A percentile compares a stretch with the other conserved stretches of the same genome.
Evolutionary conservation across 2,797 vertebrate species (phyloP).

Genomic region (Rhynchotus rufescens): DNA sequence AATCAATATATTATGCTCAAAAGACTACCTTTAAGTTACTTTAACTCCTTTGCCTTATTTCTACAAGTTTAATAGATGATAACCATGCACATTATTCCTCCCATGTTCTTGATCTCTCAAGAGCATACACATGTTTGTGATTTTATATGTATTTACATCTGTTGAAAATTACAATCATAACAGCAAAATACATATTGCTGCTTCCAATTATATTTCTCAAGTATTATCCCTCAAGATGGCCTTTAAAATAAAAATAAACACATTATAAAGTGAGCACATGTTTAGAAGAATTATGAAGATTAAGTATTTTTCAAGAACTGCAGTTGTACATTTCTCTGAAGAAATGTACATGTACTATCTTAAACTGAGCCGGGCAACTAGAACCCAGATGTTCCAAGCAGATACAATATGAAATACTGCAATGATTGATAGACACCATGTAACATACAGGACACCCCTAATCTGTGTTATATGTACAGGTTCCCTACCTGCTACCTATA

Average conservation of each 20-base stretch:
- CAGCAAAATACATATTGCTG: background rate
- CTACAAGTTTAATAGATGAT: background rate
- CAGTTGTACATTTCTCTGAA: background rate
- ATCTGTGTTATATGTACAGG: background rate
- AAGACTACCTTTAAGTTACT: background rate
- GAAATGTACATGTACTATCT: background rate
- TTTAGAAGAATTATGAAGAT: background rate
- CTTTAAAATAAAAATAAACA: background rate
- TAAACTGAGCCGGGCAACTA: background rate
- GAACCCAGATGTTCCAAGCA: background rate
- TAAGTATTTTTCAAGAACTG: background rate
- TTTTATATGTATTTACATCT: background rate
- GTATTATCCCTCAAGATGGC: background rate
- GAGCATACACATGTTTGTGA: background rate
- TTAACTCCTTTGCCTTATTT: background rate
- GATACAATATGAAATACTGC: background rate
- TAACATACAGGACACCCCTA: rapidly evolving
- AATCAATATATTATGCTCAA: background rate
- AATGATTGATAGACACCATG: background rate
- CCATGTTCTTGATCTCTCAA: background rate
- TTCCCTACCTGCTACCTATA: background rate
- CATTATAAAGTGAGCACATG: background rate
- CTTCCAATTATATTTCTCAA: background rate
- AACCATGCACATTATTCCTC: rapidly evolving
- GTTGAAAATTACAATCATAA: background rate